Base-by-base conservation (phyloP, 2,113 vertebrate genomes). In the Pelecanus crispus region DNA sequence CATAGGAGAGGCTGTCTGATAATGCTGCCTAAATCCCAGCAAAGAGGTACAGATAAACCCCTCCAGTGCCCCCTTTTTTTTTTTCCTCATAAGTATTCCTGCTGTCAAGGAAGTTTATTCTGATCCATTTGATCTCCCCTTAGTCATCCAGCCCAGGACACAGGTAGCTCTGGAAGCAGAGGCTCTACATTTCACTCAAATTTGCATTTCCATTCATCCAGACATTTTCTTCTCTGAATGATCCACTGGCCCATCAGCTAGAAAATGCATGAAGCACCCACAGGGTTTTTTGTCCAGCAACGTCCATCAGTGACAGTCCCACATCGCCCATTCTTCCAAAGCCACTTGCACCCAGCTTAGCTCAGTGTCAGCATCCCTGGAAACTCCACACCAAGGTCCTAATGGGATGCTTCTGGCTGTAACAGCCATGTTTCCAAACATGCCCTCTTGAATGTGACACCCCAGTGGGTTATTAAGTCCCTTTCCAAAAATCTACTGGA, bases 151-250 rank as follows among this genome's bases (percentile, higher is more conserved):
- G 71, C 40, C 49, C 59, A n/a, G 58, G 45, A 25, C 18, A 67
- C 0, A 0, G 34, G 34, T 32, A 63, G 65, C 20, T 73, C 53
- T 81, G n/a, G 47, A 79, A 62, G 25, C 0, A 0, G 47, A 38
- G 25, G 28, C 49, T 83, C 49, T 24, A 2, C 17, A 1, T 38
- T 63, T 56, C 66, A 7, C n/a, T 88, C 19, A 5, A 4, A 9
- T 53, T 65, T 21, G 19, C 65, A 38, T 36, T 34, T 55, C 59
- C 2, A 0, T 89, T 49, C 5, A 4, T 53, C 26, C 47, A 29
- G 59, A 29, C 1, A 2, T 59, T 63, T 83, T 49, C 28, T 86
- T 34, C 42, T 70, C 55, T 11, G 66, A 34, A 70, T 6, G 24
- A 20, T n/a, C 25, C 47, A 3, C 34, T 65, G 34, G 55, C 9